phyloP scores from a whole-genome alignment of 2,888 invertebrate genomes.

The Apamea crenata region DNA sequence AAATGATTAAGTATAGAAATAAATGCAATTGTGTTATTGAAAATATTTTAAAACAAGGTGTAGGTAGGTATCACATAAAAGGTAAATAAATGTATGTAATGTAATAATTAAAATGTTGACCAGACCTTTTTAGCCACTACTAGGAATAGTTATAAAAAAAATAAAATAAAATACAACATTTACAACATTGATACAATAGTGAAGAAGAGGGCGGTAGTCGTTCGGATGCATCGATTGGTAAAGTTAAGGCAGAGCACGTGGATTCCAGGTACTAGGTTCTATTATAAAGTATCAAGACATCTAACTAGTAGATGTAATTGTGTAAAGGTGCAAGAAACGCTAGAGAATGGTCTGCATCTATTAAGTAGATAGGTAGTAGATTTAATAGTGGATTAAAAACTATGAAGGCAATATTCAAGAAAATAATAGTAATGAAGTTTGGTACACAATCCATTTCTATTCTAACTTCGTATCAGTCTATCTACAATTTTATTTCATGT shows the following conservation, averaged over 20 bases:
- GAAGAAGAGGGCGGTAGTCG: slow-evolving; percentile 89
- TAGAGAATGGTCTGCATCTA: slow-evolving; percentile 80
- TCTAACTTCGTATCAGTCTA: slow-evolving; percentile 55
- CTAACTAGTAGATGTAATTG: slow-evolving; percentile 71
- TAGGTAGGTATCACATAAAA: slow-evolving; percentile 53
- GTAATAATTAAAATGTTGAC: slow-evolving; percentile 57
- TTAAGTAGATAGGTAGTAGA: slow-evolving; percentile 65
- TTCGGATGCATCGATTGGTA: slow-evolving; percentile 85
- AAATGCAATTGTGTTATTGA: slow-evolving; percentile 49
- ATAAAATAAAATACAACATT: slow-evolving; percentile 72
- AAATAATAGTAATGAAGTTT: slow-evolving; percentile 56
- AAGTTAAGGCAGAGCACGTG: slow-evolving; percentile 72
- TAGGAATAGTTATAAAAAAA: slow-evolving; percentile 60
- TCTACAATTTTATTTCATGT: slow-evolving; percentile 35
- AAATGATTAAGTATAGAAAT: slow-evolving; percentile 44
- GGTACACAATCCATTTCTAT: slow-evolving; percentile 54
- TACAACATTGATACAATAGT: slow-evolving; percentile 90
- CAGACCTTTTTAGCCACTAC: slow-evolving; percentile 71
- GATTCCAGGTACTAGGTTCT: slow-evolving; percentile 66
- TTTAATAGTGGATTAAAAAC: slow-evolving; percentile 67
- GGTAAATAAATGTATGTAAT: slow-evolving; percentile 44
- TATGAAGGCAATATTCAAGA: slow-evolving; percentile 62
- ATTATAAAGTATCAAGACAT: slow-evolving; percentile 61
- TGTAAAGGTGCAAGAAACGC: slow-evolving; percentile 79
- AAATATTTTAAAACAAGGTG: slow-evolving; percentile 47